Evolutionary conservation across 2,113 vertebrate species (phyloP).

Genomic region (Corynorhinus townsendii): DNA sequence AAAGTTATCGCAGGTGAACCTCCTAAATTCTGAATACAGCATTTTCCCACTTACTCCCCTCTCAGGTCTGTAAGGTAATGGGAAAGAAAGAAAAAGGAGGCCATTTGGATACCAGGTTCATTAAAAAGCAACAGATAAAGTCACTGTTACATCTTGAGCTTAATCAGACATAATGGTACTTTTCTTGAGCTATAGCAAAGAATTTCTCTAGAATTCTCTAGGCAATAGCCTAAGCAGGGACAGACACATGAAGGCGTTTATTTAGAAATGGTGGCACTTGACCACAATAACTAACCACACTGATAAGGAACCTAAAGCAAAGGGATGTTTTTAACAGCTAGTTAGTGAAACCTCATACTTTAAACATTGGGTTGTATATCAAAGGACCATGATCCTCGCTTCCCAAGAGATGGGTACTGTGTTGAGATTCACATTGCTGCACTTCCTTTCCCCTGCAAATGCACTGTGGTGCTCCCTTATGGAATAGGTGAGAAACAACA

Average conservation of each 20-base stretch:
- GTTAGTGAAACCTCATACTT: background rate
- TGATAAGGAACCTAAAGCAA: background rate
- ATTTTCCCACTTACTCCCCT: background rate
- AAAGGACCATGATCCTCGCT: background rate
- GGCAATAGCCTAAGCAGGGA: background rate
- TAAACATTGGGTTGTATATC: background rate
- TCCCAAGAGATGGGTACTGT: background rate
- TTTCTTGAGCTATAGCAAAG: slow-evolving; percentile 12
- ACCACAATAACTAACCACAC: background rate
- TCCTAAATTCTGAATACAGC: slow-evolving; percentile 21
- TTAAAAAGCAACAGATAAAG: slow-evolving; percentile 52
- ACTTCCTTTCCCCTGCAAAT: background rate
- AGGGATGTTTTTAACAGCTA: background rate
- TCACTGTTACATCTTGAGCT: background rate
- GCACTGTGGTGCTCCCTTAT: background rate
- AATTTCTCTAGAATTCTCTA: background rate
- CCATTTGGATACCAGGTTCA: background rate
- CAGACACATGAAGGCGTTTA: background rate
- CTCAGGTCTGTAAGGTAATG: slow-evolving; percentile 3
- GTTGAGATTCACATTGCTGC: background rate
- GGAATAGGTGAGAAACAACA: background rate
- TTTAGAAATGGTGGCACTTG: background rate
- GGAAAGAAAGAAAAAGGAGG: slow-evolving; percentile 24
- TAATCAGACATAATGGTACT: slow-evolving; percentile 28
- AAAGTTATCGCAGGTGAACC: slow-evolving; percentile 10